Percentiles rank a stretch among this genome's conserved stretches.
phyloP scores from a whole-genome alignment of 2,113 vertebrate genomes.

The Scolopax mira region DNA sequence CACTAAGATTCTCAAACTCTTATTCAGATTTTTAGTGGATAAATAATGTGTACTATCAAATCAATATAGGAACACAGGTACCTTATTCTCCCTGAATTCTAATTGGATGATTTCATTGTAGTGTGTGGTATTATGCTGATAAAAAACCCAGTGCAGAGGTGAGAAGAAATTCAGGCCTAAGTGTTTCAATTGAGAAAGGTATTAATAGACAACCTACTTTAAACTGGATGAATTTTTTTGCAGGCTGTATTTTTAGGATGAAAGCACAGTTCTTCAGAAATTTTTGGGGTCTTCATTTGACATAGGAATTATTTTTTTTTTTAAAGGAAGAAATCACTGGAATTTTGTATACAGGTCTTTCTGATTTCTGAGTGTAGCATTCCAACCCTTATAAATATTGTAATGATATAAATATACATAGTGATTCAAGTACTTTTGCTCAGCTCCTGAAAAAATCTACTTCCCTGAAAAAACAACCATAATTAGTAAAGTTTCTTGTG shows the following conservation, averaged over 20 bases:
- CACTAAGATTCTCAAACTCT: not conserved
- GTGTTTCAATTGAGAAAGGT: not conserved
- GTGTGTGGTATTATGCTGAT: not conserved
- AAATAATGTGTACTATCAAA: not conserved
- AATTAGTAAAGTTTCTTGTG: not conserved
- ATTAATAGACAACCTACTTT: not conserved
- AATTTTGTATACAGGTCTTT: not conserved
- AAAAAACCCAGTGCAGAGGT: not conserved
- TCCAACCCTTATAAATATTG: not conserved
- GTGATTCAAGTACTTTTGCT: not conserved
- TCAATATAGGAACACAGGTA: not conserved
- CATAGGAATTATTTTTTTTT: not conserved
- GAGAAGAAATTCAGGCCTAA: not conserved
- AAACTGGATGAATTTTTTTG: not conserved
- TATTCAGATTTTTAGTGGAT: not conserved
- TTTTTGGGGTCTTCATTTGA: not conserved
- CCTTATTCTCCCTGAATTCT: not conserved
- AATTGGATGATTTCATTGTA: not conserved
- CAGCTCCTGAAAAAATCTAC: not conserved
- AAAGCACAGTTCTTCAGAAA: not conserved
- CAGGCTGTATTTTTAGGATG: not conserved
- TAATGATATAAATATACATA: not conserved
- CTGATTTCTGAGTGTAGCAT: not conserved
- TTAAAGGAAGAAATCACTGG: not conserved
- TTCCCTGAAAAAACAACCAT: not conserved